Evolutionary conservation across 2,888 invertebrate genomes (phyloP).

Genomic region (Luperina nickerlii): DNA sequence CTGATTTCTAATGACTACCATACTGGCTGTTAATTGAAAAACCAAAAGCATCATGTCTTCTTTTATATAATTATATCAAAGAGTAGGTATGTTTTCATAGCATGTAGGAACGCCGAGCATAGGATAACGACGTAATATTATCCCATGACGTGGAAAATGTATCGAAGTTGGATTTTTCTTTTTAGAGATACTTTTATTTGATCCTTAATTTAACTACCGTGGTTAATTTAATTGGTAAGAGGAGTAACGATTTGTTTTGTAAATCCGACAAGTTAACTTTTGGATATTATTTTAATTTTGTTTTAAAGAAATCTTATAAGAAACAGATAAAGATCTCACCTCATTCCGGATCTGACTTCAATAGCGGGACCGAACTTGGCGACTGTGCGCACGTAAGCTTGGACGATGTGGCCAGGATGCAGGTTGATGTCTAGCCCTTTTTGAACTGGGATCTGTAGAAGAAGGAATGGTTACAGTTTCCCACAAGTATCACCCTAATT

Average conservation of each 20-base stretch:
- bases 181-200: not conserved
- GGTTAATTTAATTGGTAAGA: not conserved
- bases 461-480: not conserved
- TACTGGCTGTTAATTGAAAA: not conserved
- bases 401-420: conserved; percentile 90
- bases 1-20: not conserved
- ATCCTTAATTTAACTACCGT: not conserved
- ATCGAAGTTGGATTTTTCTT: not conserved
- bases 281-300: not conserved
- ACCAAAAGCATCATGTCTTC: not conserved
- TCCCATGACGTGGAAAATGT: not conserved
- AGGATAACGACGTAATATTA: not conserved
- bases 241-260: not conserved
- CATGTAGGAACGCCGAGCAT: too few species aligned
- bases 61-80: not conserved
- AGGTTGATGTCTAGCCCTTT: conserved; percentile 86
- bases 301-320: not conserved
- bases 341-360: conserved; percentile 93
- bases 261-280: not conserved
- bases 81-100: not conserved
- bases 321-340: conserved; percentile 72
- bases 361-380: conserved; percentile 91
- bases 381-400: conserved; percentile 89
- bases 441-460: conserved; percentile 87
- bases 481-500: too few species aligned